phyloP scores from a whole-genome alignment of 2,797 vertebrate species.

The Channallabes apus region DNA sequence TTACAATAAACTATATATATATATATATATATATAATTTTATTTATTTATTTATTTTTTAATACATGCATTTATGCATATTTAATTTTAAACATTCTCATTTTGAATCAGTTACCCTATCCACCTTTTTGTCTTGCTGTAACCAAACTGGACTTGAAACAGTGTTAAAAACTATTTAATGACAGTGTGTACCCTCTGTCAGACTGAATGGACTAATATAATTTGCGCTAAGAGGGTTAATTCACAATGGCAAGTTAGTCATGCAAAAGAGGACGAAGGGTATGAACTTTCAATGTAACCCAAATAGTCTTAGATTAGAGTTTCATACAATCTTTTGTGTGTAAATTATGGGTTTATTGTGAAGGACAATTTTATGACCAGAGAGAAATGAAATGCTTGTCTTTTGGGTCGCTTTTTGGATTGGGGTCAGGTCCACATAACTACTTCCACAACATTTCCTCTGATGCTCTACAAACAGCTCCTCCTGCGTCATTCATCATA shows the following conservation, averaged over 20 bases:
- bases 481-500: not conserved
- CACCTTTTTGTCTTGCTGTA: not conserved
- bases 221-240: not conserved
- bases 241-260: slow-evolving; percentile 34
- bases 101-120: not conserved
- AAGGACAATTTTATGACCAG: slow-evolving; percentile 15
- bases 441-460: slow-evolving; percentile 4
- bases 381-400: slow-evolving; percentile 3
- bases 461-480: not conserved
- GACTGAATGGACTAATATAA: slow-evolving; percentile 17
- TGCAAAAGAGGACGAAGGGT: slow-evolving; percentile 40
- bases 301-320: not conserved
- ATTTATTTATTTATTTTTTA: too few relatives aligned
- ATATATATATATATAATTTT: too few relatives aligned
- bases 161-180: not conserved
- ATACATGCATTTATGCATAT: not conserved
- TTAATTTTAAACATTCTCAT: not conserved
- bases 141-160: not conserved
- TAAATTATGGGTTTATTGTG: not conserved
- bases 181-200: not conserved
- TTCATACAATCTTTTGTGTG: not conserved
- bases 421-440: not conserved
- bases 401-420: not conserved
- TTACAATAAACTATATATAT: too few relatives aligned
- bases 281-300: slow-evolving; percentile 29